Conservation (phyloP, 2,888 invertebrate genomes). For the Drosophila hamatofila region DNA sequence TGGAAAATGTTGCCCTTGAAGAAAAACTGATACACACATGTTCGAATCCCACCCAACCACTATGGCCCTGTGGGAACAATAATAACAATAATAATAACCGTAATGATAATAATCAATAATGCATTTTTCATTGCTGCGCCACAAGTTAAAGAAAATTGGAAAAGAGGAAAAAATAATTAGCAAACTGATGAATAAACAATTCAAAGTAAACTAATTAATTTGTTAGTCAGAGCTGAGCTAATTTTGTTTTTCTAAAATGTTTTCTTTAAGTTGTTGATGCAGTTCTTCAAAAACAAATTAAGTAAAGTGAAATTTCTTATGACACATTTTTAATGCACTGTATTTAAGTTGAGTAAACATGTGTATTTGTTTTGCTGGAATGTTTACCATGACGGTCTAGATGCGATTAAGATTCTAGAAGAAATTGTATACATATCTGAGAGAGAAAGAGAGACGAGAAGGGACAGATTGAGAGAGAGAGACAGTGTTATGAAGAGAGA, state of each 20-base stretch:
- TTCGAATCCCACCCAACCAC: background rate
- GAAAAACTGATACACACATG: background rate
- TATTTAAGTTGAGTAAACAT: too few species aligned
- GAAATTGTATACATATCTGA: background rate
- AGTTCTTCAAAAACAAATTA: slow-evolving; percentile 1
- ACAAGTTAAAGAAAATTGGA: background rate
- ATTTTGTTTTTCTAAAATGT: slow-evolving; percentile 5
- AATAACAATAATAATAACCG: background rate
- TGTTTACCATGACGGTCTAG: background rate
- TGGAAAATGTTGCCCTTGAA: slow-evolving; percentile 2
- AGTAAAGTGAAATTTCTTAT: background rate
- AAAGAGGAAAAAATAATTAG: background rate
- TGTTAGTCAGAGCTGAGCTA: background rate
- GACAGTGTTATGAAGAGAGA: background rate
- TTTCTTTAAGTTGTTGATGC: background rate
- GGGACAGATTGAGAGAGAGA: background rate
- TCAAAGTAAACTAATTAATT: background rate
- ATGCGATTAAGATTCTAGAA: background rate
- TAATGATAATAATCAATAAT: slow-evolving; percentile 16
- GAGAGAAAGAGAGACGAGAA: background rate
- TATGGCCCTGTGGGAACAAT: background rate
- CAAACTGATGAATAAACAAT: background rate
- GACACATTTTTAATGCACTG: background rate
- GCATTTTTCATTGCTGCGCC: slow-evolving; percentile 3
- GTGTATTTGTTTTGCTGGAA: background rate